phyloP scores from a whole-genome alignment of 2,888 invertebrate species.

The Drosophila stalkeri region DNA sequence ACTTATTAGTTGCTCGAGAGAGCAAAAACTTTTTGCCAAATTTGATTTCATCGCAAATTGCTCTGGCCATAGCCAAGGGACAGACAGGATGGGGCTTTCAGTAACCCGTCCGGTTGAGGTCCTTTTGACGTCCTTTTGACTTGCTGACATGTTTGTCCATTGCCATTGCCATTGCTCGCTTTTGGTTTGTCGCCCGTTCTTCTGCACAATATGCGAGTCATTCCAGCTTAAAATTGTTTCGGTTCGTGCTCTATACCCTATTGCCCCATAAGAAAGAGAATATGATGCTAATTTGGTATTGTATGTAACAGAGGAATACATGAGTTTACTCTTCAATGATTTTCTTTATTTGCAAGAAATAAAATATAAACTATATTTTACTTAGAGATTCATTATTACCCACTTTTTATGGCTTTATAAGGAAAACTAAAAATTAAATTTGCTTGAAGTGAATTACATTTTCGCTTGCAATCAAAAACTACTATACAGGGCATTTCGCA shows the following conservation, averaged over 20 bases:
- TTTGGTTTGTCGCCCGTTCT: constrained; percentile 19
- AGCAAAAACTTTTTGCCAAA: constrained; percentile 55
- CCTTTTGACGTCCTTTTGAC: constrained; percentile 41
- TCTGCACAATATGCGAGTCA: constrained; percentile 39
- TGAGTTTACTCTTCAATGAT: too few relatives aligned
- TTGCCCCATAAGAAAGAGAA: too few relatives aligned
- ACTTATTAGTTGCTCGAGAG: constrained; percentile 39
- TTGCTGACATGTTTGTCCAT: constrained; percentile 41
- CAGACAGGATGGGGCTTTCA: constrained; percentile 26
- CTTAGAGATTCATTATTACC: too few relatives aligned
- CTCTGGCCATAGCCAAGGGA: constrained; percentile 28
- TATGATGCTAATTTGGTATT: neutral
- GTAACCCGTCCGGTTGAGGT: constrained; percentile 38
- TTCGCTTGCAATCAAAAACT: too few relatives aligned
- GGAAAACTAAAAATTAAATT: too few relatives aligned
- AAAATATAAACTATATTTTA: too few relatives aligned
- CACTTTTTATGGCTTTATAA: too few relatives aligned
- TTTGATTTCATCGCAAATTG: constrained; percentile 65
- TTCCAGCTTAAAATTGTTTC: constrained; percentile 21
- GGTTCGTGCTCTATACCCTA: constrained; percentile 10
- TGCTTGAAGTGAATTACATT: too few relatives aligned
- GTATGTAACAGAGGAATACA: neutral
- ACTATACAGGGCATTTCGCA: neutral
- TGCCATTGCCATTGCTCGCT: constrained; percentile 12
- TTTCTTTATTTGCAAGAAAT: too few relatives aligned